A percentile compares a stretch with the other conserved stretches of the same genome.
These are phyloP conservation scores for Eidolon dupreanum DNA, from an alignment of 2,797 vertebrate genomes.

Conservation along the genomic window DNA sequence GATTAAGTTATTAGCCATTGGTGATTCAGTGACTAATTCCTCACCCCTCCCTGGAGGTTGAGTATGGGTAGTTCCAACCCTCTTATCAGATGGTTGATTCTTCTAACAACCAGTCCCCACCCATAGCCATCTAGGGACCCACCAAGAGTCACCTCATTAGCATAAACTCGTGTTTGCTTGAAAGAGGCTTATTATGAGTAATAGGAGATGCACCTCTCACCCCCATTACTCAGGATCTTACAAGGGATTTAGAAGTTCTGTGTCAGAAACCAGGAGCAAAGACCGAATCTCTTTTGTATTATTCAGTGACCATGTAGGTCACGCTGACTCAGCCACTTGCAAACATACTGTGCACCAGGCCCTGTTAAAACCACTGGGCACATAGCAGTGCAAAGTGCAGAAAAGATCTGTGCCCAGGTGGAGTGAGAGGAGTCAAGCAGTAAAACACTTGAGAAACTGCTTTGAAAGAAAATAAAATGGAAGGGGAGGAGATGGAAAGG, in stretches of 20 bases:
- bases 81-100: neutral
- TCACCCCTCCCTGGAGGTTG: neutral
- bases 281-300: neutral
- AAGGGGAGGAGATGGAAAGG: neutral
- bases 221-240: neutral
- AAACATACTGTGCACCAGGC: accelerated
- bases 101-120: neutral
- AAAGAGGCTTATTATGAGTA: neutral
- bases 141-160: neutral
- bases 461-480: neutral
- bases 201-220: neutral
- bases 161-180: neutral
- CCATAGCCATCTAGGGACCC: neutral
- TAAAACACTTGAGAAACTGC: neutral
- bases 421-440: neutral
- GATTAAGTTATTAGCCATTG: neutral
- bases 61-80: neutral
- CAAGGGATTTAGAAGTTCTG: neutral
- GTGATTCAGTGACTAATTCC: neutral
- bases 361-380: too few species aligned
- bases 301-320: neutral
- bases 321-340: neutral
- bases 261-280: neutral
- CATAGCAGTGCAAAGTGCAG: neutral
- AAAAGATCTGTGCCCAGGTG: too few species aligned